phyloP scores from a whole-genome alignment of 1,140 invertebrate species.

The Drosophila equinoxialis region DNA sequence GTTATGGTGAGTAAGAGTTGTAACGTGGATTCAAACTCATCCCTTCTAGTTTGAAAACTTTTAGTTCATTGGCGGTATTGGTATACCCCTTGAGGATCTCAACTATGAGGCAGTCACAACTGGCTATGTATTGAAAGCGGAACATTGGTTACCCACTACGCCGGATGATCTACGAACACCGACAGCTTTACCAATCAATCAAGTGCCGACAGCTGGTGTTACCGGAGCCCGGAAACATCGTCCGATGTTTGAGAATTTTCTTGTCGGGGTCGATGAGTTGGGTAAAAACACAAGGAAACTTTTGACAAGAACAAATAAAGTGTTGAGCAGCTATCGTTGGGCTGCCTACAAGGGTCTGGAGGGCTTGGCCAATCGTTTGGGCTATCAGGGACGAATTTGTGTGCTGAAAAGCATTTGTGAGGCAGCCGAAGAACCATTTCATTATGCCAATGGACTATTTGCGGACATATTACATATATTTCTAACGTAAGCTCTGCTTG shows the following conservation, averaged over 20 bases:
- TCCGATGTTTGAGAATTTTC: constrained; percentile 73
- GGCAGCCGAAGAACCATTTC: constrained; percentile 87
- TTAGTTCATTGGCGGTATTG: constrained; percentile 79
- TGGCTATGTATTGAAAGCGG: constrained; percentile 79
- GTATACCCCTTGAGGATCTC: constrained; percentile 74
- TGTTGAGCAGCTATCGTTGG: constrained; percentile 76
- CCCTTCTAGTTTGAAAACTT: too few species aligned
- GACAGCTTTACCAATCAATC: constrained; percentile 56
- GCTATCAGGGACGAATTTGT: constrained; percentile 87
- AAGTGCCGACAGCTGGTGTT: constrained; percentile 53
- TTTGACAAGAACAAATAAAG: constrained; percentile 55
- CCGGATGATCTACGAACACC: constrained; percentile 57
- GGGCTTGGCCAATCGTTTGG: constrained; percentile 83
- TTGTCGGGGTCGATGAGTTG: constrained; percentile 65
- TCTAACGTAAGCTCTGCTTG: constrained; percentile 85
- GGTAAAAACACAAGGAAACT: constrained; percentile 66
- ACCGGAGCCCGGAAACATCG: constrained; percentile 47
- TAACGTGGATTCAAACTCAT: too few species aligned
- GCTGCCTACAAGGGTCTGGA: constrained; percentile 73
- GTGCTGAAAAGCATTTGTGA: constrained; percentile 90
- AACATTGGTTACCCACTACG: constrained; percentile 71
- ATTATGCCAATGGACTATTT: constrained; percentile 86
- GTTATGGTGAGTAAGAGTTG: constrained; percentile 53
- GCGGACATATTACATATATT: constrained; percentile 89
- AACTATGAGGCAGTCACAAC: constrained; percentile 76